Percentiles rank a stretch among this genome's conserved stretches.
Conservation (phyloP, 2,888 invertebrate species). For the Cantharis nigra region DNA sequence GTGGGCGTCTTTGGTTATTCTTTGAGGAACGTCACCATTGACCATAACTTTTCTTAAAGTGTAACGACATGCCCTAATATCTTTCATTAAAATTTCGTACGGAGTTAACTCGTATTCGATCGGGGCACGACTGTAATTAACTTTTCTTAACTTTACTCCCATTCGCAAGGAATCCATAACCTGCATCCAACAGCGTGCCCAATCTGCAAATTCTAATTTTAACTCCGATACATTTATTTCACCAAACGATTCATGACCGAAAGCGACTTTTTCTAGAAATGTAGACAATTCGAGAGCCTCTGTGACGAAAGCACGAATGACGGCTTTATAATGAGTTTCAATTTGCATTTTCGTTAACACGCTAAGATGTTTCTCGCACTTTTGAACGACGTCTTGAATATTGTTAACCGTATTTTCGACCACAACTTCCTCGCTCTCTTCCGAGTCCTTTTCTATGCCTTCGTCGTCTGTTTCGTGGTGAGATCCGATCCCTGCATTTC, state of each 20-base stretch:
- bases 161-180: slow-evolving; percentile 89
- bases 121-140: slow-evolving; percentile 74
- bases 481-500: slow-evolving; percentile 38
- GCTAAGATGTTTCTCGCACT: slow-evolving; percentile 42
- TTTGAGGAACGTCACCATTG: slow-evolving; percentile 78
- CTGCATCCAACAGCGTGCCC: slow-evolving; percentile 95
- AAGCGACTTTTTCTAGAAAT: slow-evolving; percentile 84
- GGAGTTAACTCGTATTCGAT: slow-evolving; percentile 94
- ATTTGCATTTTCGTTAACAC: slow-evolving; percentile 62
- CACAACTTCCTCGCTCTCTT: slow-evolving; percentile 66
- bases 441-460: slow-evolving; percentile 87
- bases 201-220: slow-evolving; percentile 85
- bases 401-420: slow-evolving; percentile 33
- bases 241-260: slow-evolving; percentile 70
- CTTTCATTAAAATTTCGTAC: slow-evolving; percentile 96
- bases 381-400: slow-evolving; percentile 36
- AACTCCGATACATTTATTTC: slow-evolving; percentile 69
- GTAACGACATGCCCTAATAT: slow-evolving; percentile 88
- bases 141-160: slow-evolving; percentile 92
- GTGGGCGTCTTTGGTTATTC: slow-evolving; percentile 93
- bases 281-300: slow-evolving; percentile 89
- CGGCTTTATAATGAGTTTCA: slow-evolving; percentile 85
- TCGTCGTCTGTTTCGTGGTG: slow-evolving; percentile 78
- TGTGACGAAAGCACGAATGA: slow-evolving; percentile 88
- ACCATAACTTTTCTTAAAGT: slow-evolving; percentile 85